These are phyloP conservation scores for Oxytorus armatus DNA, from an alignment of 2,888 invertebrate genomes.

Conservation along the genomic window DNA sequence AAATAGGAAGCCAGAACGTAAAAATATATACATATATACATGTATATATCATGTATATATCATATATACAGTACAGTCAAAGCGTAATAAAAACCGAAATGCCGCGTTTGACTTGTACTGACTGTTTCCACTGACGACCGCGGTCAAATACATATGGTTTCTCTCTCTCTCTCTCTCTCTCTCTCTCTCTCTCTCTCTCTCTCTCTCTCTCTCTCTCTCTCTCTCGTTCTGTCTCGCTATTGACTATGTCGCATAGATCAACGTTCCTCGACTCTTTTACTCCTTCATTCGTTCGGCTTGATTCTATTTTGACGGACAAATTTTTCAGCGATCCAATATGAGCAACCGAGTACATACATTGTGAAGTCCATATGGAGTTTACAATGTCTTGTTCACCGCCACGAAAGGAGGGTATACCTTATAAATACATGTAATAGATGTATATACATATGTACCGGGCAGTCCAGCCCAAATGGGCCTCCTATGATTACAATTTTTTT, in stretches of 20 bases:
- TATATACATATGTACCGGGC: slow-evolving; percentile 19
- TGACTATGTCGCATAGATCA: slow-evolving; percentile 2
- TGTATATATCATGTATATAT: too few relatives aligned
- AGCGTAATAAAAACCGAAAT: slow-evolving; percentile 57
- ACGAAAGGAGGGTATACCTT: slow-evolving; percentile 23
- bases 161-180: slow-evolving; percentile 1
- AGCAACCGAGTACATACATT: slow-evolving; percentile 46
- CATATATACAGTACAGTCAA: neutral
- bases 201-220: neutral
- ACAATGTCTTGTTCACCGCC: slow-evolving; percentile 54
- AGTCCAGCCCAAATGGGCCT: neutral
- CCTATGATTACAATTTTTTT: neutral
- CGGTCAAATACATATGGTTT: slow-evolving; percentile 18
- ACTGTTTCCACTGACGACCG: slow-evolving; percentile 39
- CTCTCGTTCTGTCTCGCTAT: neutral
- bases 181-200: neutral
- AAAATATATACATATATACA: slow-evolving; percentile 1
- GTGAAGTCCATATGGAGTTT: slow-evolving; percentile 58
- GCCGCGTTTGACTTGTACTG: slow-evolving; percentile 35
- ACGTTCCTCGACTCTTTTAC: slow-evolving; percentile 10
- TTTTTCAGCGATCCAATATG: slow-evolving; percentile 59
- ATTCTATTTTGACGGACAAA: slow-evolving; percentile 57
- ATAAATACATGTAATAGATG: too few relatives aligned
- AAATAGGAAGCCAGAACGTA: too few relatives aligned
- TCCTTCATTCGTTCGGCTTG: slow-evolving; percentile 39